phyloP scores from a whole-genome alignment of 2,797 vertebrate species.

The Apodemus agrarius region DNA sequence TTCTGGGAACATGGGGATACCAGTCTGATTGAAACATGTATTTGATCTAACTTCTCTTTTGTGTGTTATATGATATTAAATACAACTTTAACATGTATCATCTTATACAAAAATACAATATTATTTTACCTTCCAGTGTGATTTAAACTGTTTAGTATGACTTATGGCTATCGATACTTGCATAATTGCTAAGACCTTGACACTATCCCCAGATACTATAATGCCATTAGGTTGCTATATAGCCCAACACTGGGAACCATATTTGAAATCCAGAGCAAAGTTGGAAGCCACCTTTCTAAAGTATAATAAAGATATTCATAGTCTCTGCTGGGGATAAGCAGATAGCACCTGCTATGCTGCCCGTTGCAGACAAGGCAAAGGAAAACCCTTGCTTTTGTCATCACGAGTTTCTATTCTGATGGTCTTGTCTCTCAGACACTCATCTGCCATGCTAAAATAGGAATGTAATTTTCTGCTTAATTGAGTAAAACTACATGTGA shows the following conservation, averaged over 20 bases:
- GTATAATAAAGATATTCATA: not conserved
- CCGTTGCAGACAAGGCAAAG: not conserved
- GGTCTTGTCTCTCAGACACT: not conserved
- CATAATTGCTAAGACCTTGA: not conserved
- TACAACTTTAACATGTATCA: not conserved
- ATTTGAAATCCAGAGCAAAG: not conserved
- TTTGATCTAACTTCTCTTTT: not conserved
- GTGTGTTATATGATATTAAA: not conserved
- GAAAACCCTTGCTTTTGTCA: not conserved
- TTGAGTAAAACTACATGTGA: not conserved
- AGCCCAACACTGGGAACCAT: not conserved
- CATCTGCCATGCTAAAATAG: conserved; percentile 1
- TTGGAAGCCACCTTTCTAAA: not conserved
- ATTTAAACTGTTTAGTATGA: not conserved
- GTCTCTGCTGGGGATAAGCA: not conserved
- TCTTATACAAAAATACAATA: not conserved
- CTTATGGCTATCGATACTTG: not conserved
- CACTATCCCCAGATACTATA: not conserved
- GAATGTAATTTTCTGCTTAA: not conserved
- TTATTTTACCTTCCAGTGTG: not conserved
- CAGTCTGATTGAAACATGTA: not conserved
- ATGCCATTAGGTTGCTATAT: not conserved
- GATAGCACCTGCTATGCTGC: not conserved
- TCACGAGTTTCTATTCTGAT: not conserved
- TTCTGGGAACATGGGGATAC: not conserved